A percentile compares a stretch with the other conserved stretches of the same genome.
Conservation (phyloP, 2,113 vertebrate species). For the Cochlearius cochlearius region DNA sequence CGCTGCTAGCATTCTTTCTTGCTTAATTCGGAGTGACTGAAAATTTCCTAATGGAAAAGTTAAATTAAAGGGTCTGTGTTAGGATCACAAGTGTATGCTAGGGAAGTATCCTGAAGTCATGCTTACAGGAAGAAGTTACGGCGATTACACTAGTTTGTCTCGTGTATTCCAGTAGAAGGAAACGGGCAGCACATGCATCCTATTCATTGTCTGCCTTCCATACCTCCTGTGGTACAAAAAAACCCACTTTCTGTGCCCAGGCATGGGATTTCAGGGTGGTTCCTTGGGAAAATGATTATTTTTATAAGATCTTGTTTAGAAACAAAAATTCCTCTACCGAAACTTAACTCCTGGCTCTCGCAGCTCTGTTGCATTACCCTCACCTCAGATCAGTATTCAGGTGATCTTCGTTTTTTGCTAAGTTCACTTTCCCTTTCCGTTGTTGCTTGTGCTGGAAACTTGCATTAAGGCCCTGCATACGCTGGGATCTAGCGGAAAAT, state of each 20-base stretch:
- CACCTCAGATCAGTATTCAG: neutral
- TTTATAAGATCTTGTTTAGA: neutral
- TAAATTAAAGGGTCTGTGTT: neutral
- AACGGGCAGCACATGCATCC: neutral
- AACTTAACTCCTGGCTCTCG: neutral
- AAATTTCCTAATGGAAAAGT: neutral
- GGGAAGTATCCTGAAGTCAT: neutral
- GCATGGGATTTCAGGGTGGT: neutral
- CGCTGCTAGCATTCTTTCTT: neutral
- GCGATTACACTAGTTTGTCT: neutral
- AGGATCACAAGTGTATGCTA: neutral
- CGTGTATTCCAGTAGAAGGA: neutral
- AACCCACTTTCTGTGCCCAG: neutral
- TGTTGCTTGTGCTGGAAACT: neutral
- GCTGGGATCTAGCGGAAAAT: neutral
- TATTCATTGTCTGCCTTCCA: neutral
- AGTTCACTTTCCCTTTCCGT: neutral
- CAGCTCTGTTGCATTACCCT: neutral
- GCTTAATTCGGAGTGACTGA: neutral
- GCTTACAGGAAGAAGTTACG: neutral
- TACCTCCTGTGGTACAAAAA: neutral
- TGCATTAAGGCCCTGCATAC: neutral
- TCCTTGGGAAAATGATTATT: neutral
- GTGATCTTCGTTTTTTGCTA: neutral
- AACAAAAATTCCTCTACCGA: neutral